Conservation (phyloP, 2,797 vertebrate species). For the Chaunax sp. region DNA sequence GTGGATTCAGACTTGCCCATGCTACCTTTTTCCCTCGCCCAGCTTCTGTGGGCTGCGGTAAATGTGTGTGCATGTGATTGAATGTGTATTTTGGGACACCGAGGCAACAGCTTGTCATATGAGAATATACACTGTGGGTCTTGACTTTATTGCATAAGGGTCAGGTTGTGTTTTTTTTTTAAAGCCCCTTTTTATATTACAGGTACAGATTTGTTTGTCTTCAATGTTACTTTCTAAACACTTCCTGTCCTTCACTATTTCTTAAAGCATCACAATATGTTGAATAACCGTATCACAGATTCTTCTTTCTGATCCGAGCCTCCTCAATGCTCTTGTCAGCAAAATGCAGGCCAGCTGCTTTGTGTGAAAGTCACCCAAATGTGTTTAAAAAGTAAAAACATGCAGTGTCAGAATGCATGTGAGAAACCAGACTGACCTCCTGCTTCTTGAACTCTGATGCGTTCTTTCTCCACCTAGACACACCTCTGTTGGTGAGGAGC, state of each 20-base stretch:
- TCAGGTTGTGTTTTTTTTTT: too few relatives aligned
- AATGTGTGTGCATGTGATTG: constrained; percentile 11
- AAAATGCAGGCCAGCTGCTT: too few relatives aligned
- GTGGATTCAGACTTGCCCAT: constrained; percentile 31
- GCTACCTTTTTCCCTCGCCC: constrained; percentile 15
- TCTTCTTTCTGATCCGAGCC: too few relatives aligned
- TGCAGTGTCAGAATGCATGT: too few relatives aligned
- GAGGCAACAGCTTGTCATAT: constrained; percentile 50
- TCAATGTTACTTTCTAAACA: background rate
- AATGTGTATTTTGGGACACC: background rate
- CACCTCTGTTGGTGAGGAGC: constrained; percentile 81
- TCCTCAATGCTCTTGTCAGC: too few relatives aligned
- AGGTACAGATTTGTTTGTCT: background rate
- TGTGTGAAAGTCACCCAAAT: too few relatives aligned
- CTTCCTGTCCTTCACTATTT: background rate
- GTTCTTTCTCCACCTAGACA: constrained; percentile 61
- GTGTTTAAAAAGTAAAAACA: too few relatives aligned
- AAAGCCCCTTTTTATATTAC: too few relatives aligned
- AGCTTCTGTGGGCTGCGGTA: background rate
- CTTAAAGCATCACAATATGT: too few relatives aligned
- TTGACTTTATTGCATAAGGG: constrained; percentile 6
- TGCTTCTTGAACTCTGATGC: background rate
- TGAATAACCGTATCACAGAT: too few relatives aligned
- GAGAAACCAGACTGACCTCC: too few relatives aligned
- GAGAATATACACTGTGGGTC: constrained; percentile 21